Evolutionary conservation across 2,888 invertebrate genomes (phyloP).

Genomic region (Capitulum mitella): DNA sequence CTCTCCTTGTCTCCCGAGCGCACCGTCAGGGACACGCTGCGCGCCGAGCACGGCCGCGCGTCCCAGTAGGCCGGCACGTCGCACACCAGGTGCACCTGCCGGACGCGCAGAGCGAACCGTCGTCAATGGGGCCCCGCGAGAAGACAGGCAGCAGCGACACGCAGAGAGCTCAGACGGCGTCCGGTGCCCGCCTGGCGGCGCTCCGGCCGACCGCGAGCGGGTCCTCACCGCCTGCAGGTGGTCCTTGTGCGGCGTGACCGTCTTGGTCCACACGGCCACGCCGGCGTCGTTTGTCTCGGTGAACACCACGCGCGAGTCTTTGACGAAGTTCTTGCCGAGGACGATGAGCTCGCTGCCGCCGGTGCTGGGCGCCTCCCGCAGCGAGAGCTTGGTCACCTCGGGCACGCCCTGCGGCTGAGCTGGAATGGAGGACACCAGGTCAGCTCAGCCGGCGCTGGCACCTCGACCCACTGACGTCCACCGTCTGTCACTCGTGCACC

Average conservation of each 20-base stretch:
- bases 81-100: constrained; percentile 6
- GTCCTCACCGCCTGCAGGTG: constrained; percentile 33
- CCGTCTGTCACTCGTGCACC: too few relatives aligned
- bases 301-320: constrained; percentile 79
- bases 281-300: constrained; percentile 42
- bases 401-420: constrained; percentile 88
- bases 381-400: constrained; percentile 82
- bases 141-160: too few relatives aligned
- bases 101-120: neutral
- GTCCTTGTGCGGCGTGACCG: constrained; percentile 34
- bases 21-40: neutral
- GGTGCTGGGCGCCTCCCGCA: constrained; percentile 66
- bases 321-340: constrained; percentile 83
- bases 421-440: constrained; percentile 41
- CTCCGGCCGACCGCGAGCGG: neutral
- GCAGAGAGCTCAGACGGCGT: too few relatives aligned
- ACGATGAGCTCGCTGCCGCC: constrained; percentile 80
- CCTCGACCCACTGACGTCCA: too few relatives aligned
- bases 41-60: neutral
- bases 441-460: constrained; percentile 9
- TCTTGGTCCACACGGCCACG: constrained; percentile 31
- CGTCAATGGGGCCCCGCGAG: too few relatives aligned
- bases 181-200: too few relatives aligned
- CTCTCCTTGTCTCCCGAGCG: constrained; percentile 4
- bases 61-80: constrained; percentile 8